Evolutionary conservation across 1,140 invertebrate species (phyloP).

Genomic region (Aphidius ervi): DNA sequence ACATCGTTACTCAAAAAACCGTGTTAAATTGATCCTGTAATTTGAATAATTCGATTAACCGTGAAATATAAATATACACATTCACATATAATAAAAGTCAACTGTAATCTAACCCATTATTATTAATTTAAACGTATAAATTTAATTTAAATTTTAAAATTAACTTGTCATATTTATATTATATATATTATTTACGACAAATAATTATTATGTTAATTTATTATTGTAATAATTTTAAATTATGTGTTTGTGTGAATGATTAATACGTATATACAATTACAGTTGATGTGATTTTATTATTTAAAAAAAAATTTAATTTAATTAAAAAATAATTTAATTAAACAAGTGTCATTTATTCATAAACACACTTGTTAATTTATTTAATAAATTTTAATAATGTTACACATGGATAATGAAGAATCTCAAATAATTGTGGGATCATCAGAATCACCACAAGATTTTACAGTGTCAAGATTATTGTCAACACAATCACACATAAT

Average conservation of each 20-base stretch:
- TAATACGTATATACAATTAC: too few species aligned
- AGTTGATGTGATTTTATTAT: too few species aligned
- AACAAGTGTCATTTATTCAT: too few species aligned
- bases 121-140: not conserved
- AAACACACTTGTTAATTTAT: not conserved
- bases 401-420: conserved; percentile 31
- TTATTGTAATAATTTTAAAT: too few species aligned
- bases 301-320: too few species aligned
- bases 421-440: conserved; percentile 11
- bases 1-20: conserved; percentile 14
- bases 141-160: conserved; percentile 1
- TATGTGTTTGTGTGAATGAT: too few species aligned
- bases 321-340: too few species aligned
- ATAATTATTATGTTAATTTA: too few species aligned
- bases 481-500: conserved; percentile 41
- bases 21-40: conserved; percentile 34
- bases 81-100: conserved; percentile 8
- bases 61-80: conserved; percentile 31
- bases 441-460: conserved; percentile 40
- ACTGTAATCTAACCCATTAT: too few species aligned
- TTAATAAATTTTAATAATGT: conserved; percentile 31
- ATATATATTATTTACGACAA: too few species aligned
- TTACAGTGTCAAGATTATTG: conserved; percentile 47
- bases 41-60: conserved; percentile 41
- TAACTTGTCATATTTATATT: too few species aligned